A percentile compares a stretch with the other conserved stretches of the same genome.
Evolutionary conservation across 2,113 vertebrate species (phyloP).

Genomic region (Mustela nigripes): DNA sequence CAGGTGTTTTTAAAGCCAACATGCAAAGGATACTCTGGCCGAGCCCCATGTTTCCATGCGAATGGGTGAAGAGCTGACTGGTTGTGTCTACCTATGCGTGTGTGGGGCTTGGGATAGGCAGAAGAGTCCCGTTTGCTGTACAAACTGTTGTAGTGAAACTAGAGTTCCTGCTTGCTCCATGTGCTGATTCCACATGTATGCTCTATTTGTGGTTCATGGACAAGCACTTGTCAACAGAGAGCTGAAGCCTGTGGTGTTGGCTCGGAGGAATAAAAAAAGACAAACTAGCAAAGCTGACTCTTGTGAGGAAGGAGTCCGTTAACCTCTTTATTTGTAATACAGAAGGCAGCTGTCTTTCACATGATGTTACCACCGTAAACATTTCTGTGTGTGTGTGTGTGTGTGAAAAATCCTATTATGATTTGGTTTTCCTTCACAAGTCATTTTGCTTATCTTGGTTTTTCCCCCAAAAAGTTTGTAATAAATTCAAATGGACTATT

Average conservation of each 20-base stretch:
- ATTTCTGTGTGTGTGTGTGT: not conserved
- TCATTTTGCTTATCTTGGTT: not conserved
- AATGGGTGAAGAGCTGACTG: not conserved
- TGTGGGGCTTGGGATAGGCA: rapidly evolving
- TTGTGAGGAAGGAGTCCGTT: not conserved
- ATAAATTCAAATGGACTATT: not conserved
- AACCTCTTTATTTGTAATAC: not conserved
- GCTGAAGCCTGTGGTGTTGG: not conserved
- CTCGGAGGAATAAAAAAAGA: not conserved
- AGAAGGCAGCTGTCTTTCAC: slow-evolving; percentile 1
- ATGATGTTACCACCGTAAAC: not conserved
- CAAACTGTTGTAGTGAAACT: not conserved
- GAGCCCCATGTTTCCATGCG: not conserved
- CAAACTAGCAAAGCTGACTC: not conserved
- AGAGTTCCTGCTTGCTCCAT: not conserved
- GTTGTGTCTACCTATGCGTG: too few species aligned
- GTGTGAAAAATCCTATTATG: not conserved
- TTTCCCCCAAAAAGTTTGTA: not conserved
- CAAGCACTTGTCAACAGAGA: not conserved
- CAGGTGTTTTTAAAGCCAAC: not conserved
- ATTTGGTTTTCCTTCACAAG: slow-evolving; percentile 6
- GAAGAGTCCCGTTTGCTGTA: too few species aligned
- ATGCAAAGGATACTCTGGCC: rapidly evolving
- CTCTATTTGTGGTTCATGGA: not conserved
- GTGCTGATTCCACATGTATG: not conserved